Base-by-base conservation (phyloP, 1,140 invertebrate species). In the Cydia pomonella region DNA sequence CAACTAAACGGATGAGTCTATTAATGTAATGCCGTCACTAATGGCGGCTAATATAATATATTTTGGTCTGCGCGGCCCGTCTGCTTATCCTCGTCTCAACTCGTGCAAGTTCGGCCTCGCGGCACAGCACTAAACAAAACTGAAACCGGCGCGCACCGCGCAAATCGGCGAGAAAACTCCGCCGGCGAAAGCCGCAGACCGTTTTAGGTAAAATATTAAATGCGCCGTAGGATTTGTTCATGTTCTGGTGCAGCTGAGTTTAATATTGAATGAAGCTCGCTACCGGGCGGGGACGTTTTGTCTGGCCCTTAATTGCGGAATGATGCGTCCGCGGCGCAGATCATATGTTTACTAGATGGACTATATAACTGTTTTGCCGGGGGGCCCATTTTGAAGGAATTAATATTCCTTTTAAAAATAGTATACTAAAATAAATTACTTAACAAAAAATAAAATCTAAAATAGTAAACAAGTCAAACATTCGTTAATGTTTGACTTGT, bases 191-290 rank as follows among this genome's bases (percentile, higher is more conserved):
- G 86, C 87, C 87, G 81, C 86, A 91, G 86, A 87, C 84, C 76
- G 87, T 86, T 89, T 88, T 88, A 82, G 82, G 80, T 91, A 83
- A 91, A 89, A 90, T 91, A 91, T 87, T 89, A 88, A 88, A 85
- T 85, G 80, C 80, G 80, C 80, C 77, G 82, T 83, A 78, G 80
- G 82, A 87, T 88, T 86, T 86, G 82, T 80, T 80, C 82, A 72
- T 77, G 80, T 77, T 78, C 79, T 75, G 79, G 76, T 75, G 80
- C 79, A 79, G 79, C 80, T 73, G 74, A 74, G 69, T 83, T 90
- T 87, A 87, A 88, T 90, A 90, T 87, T 90, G 85, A 81, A 87
- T 86, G 80, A 83, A 82, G 81, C 76, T 75, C 72, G 77, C 75
- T 79, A 44, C 76, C 72, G 73, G 74, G 77, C 76, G 79, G 76